Evolutionary conservation across 2,797 vertebrate genomes (phyloP).

Genomic region (Rachycentron canadum): DNA sequence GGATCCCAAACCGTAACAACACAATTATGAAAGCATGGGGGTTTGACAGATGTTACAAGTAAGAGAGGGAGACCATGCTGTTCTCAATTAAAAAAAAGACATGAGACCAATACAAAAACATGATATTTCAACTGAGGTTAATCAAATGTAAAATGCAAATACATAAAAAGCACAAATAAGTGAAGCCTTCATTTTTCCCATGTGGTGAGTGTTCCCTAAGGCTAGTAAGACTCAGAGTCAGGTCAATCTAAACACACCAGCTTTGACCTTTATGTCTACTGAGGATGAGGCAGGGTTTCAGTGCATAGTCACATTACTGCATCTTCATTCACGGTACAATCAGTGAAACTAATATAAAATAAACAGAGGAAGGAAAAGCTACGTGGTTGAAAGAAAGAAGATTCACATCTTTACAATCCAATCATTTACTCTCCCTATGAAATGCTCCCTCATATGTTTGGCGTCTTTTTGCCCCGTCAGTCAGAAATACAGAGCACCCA

Average conservation of each 20-base stretch:
- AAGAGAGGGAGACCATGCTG: slow-evolving; percentile 30
- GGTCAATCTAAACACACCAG: slow-evolving; percentile 34
- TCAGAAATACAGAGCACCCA: slow-evolving; percentile 16
- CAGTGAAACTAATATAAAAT: slow-evolving; percentile 29
- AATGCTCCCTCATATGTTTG: slow-evolving; percentile 16
- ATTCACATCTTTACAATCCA: slow-evolving; percentile 33
- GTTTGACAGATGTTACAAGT: slow-evolving; percentile 14
- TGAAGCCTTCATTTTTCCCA: slow-evolving; percentile 69
- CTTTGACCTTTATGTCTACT: slow-evolving; percentile 36
- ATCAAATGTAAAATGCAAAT: slow-evolving; percentile 32
- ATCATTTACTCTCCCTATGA: not conserved
- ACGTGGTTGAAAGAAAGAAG: slow-evolving; percentile 23
- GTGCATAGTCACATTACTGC: slow-evolving; percentile 75
- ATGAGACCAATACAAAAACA: slow-evolving; percentile 35
- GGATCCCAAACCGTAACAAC: slow-evolving; percentile 51
- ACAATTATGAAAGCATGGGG: slow-evolving; percentile 14
- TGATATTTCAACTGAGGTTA: slow-evolving; percentile 38
- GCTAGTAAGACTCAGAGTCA: slow-evolving; percentile 50
- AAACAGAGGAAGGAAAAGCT: slow-evolving; percentile 40
- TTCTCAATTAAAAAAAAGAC: slow-evolving; percentile 21
- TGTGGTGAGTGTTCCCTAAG: slow-evolving; percentile 56
- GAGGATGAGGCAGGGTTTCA: slow-evolving; percentile 53
- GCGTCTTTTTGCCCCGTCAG: slow-evolving; percentile 14
- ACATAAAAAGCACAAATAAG: slow-evolving; percentile 47
- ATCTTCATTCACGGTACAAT: slow-evolving; percentile 49